Conservation (phyloP, 92 coral and sea anemone species). For the Porites divaricata region DNA sequence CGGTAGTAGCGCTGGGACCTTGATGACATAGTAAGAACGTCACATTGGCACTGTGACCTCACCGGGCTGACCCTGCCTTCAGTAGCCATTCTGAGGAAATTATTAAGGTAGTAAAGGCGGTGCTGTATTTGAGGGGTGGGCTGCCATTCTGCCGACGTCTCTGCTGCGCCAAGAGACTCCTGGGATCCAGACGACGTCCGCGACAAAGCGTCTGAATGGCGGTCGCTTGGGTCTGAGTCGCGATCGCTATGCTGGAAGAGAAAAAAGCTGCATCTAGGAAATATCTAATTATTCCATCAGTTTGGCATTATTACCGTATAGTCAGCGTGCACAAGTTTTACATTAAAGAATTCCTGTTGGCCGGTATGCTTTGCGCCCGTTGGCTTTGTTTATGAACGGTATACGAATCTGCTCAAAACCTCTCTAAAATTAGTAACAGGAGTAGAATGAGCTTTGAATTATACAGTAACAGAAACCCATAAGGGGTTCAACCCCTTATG, state of each 20-base stretch:
- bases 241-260: constrained; percentile 9
- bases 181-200: constrained; percentile 38
- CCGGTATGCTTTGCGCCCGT: constrained; percentile 16
- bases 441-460: constrained; percentile 35
- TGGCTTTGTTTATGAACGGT: constrained; percentile 29
- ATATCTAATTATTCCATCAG: neutral
- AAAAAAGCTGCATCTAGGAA: neutral
- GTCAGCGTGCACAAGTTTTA: constrained; percentile 17
- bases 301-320: constrained; percentile 15
- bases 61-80: constrained; percentile 64
- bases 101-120: constrained; percentile 42
- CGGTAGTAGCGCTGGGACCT: constrained; percentile 47
- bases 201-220: constrained; percentile 11
- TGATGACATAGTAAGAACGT: constrained; percentile 43
- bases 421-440: constrained; percentile 30
- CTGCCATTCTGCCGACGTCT: constrained; percentile 50
- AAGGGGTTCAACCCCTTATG: no score
- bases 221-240: constrained; percentile 13
- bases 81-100: constrained; percentile 26
- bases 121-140: constrained; percentile 52
- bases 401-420: constrained; percentile 35
- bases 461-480: no score
- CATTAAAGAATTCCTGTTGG: constrained; percentile 3
- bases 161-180: constrained; percentile 31
- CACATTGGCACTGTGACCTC: constrained; percentile 50